A percentile compares a stretch with the other conserved stretches of the same genome.
Conservation (phyloP, 2,888 invertebrate genomes). For the Nephrotoma appendiculata region DNA sequence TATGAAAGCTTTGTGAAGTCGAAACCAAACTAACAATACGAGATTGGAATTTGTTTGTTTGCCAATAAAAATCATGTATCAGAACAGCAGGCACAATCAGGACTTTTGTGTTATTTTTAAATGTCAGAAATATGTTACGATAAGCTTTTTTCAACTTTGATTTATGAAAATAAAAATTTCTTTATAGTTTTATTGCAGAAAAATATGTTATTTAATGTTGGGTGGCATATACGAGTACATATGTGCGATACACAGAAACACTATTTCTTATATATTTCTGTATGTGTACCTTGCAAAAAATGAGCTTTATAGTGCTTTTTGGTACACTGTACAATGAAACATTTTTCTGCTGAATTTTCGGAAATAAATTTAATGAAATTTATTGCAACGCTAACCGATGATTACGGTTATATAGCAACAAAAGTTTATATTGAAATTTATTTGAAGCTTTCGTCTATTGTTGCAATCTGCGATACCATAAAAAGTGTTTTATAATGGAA, state of each 20-base stretch:
- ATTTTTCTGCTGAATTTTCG: background rate
- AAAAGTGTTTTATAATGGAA: background rate
- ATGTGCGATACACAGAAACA: background rate
- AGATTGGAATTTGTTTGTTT: background rate
- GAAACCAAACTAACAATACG: background rate
- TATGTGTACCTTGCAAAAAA: background rate
- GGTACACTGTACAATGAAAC: background rate
- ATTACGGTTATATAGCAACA: background rate
- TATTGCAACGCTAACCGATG: too few relatives aligned
- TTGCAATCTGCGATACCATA: background rate
- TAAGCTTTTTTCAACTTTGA: background rate
- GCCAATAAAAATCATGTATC: background rate
- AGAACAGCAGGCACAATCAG: background rate
- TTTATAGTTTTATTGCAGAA: background rate
- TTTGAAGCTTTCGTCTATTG: background rate
- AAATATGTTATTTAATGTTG: background rate
- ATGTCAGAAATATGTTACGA: background rate
- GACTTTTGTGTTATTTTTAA: background rate
- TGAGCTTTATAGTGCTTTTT: background rate
- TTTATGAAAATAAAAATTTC: background rate
- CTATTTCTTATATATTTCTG: background rate
- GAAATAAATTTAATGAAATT: background rate
- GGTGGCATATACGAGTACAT: background rate
- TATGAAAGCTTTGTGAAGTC: background rate
- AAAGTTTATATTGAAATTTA: background rate